These are phyloP conservation scores for Lepilemur ruficaudatus DNA, from an alignment of 2,797 vertebrate genomes.

Conservation along the genomic window DNA sequence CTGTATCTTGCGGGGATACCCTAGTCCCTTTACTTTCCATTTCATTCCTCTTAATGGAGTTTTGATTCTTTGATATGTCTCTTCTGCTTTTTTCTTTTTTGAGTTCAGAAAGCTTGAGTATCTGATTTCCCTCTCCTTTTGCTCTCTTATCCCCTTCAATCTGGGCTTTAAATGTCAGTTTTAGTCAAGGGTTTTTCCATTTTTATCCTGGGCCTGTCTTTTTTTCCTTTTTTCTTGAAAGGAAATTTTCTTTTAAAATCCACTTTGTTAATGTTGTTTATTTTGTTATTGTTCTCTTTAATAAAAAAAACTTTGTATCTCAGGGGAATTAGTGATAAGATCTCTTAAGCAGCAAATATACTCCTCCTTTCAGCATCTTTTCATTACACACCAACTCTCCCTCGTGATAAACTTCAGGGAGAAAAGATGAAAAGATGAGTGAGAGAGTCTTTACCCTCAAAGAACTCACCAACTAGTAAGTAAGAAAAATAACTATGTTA, in stretches of 20 bases:
- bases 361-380: background rate
- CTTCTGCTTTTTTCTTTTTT: conserved; percentile 32
- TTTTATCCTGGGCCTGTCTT: background rate
- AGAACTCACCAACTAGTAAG: background rate
- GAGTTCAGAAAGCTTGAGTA: conserved; percentile 48
- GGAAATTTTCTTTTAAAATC: conserved; percentile 30
- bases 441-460: background rate
- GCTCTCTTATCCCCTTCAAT: conserved; percentile 42
- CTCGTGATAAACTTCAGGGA: conserved; percentile 23
- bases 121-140: conserved; percentile 39
- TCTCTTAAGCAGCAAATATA: background rate
- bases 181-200: conserved; percentile 45
- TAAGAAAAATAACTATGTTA: background rate
- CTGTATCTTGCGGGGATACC: background rate
- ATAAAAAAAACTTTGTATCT: conserved; percentile 29
- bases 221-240: background rate
- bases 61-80: conserved; percentile 59
- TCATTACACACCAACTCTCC: background rate
- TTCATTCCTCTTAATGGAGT: conserved; percentile 28
- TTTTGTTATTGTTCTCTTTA: conserved; percentile 32
- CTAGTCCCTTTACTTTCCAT: conserved; percentile 27
- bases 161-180: conserved; percentile 58
- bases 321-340: background rate
- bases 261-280: background rate
- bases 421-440: background rate